Evolutionary conservation across 2,888 invertebrate species (phyloP).

Genomic region (Fragum whitleyi): DNA sequence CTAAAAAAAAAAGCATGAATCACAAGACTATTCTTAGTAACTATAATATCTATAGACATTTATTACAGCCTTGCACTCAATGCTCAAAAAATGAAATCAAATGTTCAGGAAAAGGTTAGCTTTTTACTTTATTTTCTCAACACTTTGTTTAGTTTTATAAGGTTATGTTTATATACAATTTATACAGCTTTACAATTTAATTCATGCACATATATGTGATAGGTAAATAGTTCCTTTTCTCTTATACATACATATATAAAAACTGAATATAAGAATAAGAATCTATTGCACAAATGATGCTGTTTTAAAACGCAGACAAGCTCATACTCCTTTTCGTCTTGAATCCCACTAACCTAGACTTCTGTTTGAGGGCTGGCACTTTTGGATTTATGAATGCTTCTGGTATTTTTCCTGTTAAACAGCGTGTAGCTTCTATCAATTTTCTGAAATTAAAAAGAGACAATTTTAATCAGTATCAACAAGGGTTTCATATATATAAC

Average conservation of each 20-base stretch:
- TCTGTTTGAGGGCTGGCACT: constrained; percentile 33
- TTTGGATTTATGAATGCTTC: constrained; percentile 12
- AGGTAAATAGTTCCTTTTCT: constrained; percentile 9
- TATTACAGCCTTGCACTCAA: too few relatives aligned
- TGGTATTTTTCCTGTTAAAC: constrained; percentile 57
- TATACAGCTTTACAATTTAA: constrained; percentile 27
- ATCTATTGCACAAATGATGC: constrained; percentile 29
- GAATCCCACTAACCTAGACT: constrained; percentile 85
- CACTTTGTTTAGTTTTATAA: too few relatives aligned
- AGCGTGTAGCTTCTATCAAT: constrained; percentile 79
- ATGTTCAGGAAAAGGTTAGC: too few relatives aligned
- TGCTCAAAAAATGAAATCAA: too few relatives aligned
- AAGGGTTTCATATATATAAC: too few relatives aligned
- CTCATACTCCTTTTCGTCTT: constrained; percentile 88
- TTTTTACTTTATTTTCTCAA: too few relatives aligned
- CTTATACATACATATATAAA: constrained; percentile 3
- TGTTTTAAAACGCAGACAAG: constrained; percentile 85
- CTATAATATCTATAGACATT: too few relatives aligned
- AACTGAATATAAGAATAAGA: background rate
- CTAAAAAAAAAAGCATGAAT: too few relatives aligned
- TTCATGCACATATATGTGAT: constrained; percentile 18
- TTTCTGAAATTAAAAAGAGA: constrained; percentile 71
- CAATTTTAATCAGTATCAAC: too few relatives aligned
- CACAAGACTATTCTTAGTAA: too few relatives aligned
- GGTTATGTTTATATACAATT: background rate